Evolutionary conservation across 1,140 invertebrate genomes (phyloP).

Genomic region (Heliconius nattereri): DNA sequence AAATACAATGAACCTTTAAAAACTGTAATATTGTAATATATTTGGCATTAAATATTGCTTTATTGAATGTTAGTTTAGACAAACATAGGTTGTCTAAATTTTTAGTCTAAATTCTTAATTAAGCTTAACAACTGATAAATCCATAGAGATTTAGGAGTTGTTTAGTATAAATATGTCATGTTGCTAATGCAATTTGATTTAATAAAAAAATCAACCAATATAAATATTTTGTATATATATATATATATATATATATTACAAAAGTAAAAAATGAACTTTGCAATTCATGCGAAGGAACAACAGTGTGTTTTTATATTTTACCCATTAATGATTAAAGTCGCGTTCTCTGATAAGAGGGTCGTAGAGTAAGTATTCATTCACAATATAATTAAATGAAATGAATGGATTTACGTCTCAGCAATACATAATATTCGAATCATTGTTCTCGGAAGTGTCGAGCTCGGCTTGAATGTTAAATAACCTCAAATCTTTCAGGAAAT

Average conservation of each 20-base stretch:
- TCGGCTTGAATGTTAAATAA: not conserved
- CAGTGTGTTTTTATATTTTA: not conserved
- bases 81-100: too few species aligned
- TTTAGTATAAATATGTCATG: too few species aligned
- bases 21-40: not conserved
- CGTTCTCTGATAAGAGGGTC: slow-evolving; percentile 53
- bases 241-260: not conserved
- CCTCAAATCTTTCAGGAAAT: not conserved
- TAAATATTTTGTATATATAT: not conserved
- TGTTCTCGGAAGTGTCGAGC: slow-evolving; percentile 27
- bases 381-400: slow-evolving; percentile 48
- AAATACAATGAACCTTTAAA: not conserved
- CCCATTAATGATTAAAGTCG: slow-evolving; percentile 23
- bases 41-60: too few species aligned
- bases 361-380: slow-evolving; percentile 58
- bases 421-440: slow-evolving; percentile 33
- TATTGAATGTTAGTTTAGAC: too few species aligned
- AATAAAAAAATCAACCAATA: not conserved
- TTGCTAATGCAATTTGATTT: not conserved
- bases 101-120: too few species aligned
- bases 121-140: not conserved
- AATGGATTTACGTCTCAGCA: slow-evolving; percentile 41
- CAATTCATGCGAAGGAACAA: not conserved
- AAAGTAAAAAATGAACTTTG: not conserved
- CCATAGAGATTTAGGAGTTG: not conserved